Conservation (phyloP, 2,888 invertebrate genomes). For the Dryomyza anilis region DNA sequence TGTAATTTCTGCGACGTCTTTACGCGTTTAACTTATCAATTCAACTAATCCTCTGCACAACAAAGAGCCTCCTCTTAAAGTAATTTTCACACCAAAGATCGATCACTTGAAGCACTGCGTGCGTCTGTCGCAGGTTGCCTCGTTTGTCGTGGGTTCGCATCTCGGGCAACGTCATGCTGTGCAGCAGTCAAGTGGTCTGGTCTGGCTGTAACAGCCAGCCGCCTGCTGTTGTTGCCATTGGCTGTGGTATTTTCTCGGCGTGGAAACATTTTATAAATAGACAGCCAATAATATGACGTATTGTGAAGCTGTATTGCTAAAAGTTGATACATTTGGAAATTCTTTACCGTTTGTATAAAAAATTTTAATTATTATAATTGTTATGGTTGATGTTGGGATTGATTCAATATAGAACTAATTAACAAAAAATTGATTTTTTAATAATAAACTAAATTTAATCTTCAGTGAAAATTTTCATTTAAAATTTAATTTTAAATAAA, state of each 20-base stretch:
- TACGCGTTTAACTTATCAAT: neutral
- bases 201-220: neutral
- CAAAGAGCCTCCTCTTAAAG: neutral
- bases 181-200: neutral
- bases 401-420: too few relatives aligned
- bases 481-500: too few relatives aligned
- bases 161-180: neutral
- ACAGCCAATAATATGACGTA: too few relatives aligned
- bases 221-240: neutral
- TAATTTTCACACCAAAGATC: neutral
- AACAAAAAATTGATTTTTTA: too few relatives aligned
- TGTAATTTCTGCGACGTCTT: too few relatives aligned
- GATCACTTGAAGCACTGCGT: too few relatives aligned
- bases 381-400: too few relatives aligned
- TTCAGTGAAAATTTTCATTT: too few relatives aligned
- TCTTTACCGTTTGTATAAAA: neutral
- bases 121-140: too few relatives aligned
- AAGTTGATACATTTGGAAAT: neutral
- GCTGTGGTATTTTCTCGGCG: neutral
- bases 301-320: neutral
- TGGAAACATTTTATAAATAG: conserved; percentile 25
- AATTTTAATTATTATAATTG: too few relatives aligned
- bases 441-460: too few relatives aligned
- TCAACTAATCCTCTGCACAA: neutral
- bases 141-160: too few relatives aligned